These are phyloP conservation scores for Zaprionus taronus DNA, from an alignment of 1,140 invertebrate genomes.

Conservation along the genomic window DNA sequence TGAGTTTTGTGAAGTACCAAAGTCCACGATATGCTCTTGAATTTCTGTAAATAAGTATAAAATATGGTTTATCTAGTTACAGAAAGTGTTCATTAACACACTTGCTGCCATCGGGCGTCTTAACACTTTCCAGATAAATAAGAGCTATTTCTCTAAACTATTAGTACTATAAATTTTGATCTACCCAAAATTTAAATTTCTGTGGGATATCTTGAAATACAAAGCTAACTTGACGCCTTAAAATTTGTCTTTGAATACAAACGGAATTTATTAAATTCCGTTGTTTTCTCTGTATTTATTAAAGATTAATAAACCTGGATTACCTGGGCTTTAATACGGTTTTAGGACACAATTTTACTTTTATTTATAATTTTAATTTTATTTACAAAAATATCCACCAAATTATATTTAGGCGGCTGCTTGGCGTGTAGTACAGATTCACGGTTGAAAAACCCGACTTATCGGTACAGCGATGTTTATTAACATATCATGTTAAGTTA, in stretches of 20 bases:
- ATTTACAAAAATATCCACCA: slow-evolving; percentile 8
- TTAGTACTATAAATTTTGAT: slow-evolving; percentile 33
- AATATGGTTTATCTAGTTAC: background rate
- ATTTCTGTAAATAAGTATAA: background rate
- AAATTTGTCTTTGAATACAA: slow-evolving; percentile 27
- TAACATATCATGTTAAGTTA: background rate
- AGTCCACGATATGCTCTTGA: slow-evolving; percentile 1
- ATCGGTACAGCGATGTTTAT: background rate
- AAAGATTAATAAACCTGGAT: background rate
- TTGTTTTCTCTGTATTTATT: background rate
- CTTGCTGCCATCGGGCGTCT: slow-evolving; percentile 24
- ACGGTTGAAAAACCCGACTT: slow-evolving; percentile 1
- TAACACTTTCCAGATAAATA: background rate
- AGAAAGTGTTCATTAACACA: background rate
- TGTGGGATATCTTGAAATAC: slow-evolving; percentile 12
- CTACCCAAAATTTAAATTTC: slow-evolving; percentile 23
- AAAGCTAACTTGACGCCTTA: slow-evolving; percentile 54
- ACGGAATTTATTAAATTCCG: slow-evolving; percentile 20
- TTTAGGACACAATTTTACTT: background rate
- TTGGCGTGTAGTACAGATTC: background rate
- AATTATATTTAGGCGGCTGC: slow-evolving; percentile 28
- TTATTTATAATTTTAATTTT: slow-evolving; percentile 16
- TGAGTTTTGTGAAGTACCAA: background rate
- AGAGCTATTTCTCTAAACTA: slow-evolving; percentile 3
- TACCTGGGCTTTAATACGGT: background rate